These are phyloP conservation scores for Cosmopolites sordidus DNA, from an alignment of 2,888 invertebrate genomes.

Conservation along the genomic window DNA sequence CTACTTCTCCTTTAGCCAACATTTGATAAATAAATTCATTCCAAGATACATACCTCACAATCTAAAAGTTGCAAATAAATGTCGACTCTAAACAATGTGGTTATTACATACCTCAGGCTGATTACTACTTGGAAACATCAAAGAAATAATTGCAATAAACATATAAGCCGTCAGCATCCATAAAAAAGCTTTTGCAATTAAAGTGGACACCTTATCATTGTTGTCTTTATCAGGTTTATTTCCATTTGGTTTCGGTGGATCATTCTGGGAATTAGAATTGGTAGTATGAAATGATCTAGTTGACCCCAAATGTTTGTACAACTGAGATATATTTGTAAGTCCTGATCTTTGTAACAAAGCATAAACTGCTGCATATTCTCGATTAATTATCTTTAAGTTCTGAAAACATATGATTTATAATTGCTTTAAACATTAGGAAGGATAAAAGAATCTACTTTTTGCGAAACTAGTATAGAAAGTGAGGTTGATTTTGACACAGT, in stretches of 20 bases:
- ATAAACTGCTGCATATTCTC: conserved; percentile 57
- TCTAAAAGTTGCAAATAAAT: conserved; percentile 42
- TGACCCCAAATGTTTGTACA: conserved; percentile 33
- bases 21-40: conserved; percentile 95
- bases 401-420: conserved; percentile 8
- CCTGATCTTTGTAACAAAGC: conserved; percentile 54
- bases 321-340: conserved; percentile 44
- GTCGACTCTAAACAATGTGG: conserved; percentile 1
- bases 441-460: too few species aligned
- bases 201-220: conserved; percentile 65
- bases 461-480: too few species aligned
- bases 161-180: conserved; percentile 77
- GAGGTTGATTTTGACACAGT: too few species aligned
- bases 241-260: conserved; percentile 10
- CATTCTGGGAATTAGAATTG: conserved; percentile 4
- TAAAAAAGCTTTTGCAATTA: conserved; percentile 71
- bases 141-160: conserved; percentile 66
- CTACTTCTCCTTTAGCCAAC: conserved; percentile 91
- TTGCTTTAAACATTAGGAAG: too few species aligned
- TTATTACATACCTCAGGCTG: conserved; percentile 63
- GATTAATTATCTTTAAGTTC: conserved; percentile 38
- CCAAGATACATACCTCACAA: conserved; percentile 84
- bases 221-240: conserved; percentile 51
- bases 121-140: conserved; percentile 65
- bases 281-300: conserved; percentile 12